Conservation (phyloP, 2,888 invertebrate species). For the Pollenia labialis region DNA sequence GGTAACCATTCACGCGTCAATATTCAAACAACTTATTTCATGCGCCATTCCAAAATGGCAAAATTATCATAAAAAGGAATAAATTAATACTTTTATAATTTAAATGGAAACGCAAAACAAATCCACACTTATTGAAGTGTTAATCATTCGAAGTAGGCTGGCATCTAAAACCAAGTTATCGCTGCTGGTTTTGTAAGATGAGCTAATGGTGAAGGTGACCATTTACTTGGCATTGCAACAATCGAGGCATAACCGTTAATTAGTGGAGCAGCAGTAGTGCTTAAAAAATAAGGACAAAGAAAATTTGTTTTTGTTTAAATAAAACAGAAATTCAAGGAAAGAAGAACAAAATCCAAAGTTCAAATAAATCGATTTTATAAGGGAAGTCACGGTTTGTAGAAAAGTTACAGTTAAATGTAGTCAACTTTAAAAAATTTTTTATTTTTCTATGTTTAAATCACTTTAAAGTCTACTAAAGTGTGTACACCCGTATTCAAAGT, state of each 20-base stretch:
- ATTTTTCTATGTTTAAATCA: no score
- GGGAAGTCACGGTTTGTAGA: neutral
- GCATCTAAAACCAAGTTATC: slow-evolving; percentile 86
- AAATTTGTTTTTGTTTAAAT: neutral
- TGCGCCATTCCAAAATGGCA: neutral
- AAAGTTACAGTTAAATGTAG: neutral
- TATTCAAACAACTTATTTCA: slow-evolving; percentile 74
- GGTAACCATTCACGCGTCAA: slow-evolving; percentile 74
- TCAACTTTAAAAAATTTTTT: no score
- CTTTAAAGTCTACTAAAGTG: no score
- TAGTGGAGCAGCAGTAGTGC: slow-evolving; percentile 6
- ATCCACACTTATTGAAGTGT: slow-evolving; percentile 67
- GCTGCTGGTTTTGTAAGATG: slow-evolving; percentile 45
- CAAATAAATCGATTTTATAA: neutral
- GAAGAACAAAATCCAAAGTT: neutral
- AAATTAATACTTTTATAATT: slow-evolving; percentile 10
- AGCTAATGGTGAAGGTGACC: slow-evolving; percentile 70
- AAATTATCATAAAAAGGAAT: neutral
- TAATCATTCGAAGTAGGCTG: slow-evolving; percentile 13
- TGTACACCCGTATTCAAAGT: no score
- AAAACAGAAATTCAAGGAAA: neutral
- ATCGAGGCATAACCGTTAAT: slow-evolving; percentile 70
- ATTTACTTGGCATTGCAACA: slow-evolving; percentile 69
- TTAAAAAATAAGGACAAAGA: slow-evolving; percentile 15
- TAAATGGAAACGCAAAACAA: slow-evolving; percentile 25